phyloP scores from a whole-genome alignment of 30 jellyfish, hydroid and myxozoan genomes.

The Aurelia sp. region DNA sequence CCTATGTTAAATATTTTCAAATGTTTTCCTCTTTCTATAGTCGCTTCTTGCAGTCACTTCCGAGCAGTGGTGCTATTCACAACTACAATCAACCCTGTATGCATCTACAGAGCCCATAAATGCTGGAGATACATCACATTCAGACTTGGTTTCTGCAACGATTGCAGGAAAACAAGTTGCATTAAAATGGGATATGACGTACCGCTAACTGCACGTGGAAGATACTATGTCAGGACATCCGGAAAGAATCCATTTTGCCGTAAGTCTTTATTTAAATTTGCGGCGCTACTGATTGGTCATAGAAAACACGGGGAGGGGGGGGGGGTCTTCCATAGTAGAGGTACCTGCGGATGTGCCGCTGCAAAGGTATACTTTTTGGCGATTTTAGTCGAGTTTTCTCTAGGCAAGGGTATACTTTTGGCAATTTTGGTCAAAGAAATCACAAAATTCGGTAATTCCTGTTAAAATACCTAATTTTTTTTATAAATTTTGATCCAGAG shows the following conservation, averaged over 20 bases:
- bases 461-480: too few relatives aligned
- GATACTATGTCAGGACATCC: slow-evolving; percentile 14
- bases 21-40: not conserved
- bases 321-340: too few relatives aligned
- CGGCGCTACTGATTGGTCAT: too few relatives aligned
- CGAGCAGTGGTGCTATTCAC: slow-evolving; percentile 1
- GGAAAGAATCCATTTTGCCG: slow-evolving; percentile 13
- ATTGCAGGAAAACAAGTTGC: not conserved
- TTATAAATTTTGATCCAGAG: too few relatives aligned
- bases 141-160: not conserved
- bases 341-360: too few relatives aligned
- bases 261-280: not conserved
- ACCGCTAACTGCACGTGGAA: slow-evolving; percentile 4
- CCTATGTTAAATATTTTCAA: not conserved
- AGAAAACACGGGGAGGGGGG: too few relatives aligned
- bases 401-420: too few relatives aligned
- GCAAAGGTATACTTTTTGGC: too few relatives aligned
- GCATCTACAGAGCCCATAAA: not conserved
- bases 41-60: not conserved
- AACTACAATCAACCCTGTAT: not conserved
- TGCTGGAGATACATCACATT: not conserved
- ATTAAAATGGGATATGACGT: not conserved
- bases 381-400: too few relatives aligned
- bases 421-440: too few relatives aligned
- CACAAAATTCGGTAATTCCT: too few relatives aligned